Evolutionary conservation across 2,888 invertebrate species (phyloP).

Genomic region (Dolichomitus sp.): DNA sequence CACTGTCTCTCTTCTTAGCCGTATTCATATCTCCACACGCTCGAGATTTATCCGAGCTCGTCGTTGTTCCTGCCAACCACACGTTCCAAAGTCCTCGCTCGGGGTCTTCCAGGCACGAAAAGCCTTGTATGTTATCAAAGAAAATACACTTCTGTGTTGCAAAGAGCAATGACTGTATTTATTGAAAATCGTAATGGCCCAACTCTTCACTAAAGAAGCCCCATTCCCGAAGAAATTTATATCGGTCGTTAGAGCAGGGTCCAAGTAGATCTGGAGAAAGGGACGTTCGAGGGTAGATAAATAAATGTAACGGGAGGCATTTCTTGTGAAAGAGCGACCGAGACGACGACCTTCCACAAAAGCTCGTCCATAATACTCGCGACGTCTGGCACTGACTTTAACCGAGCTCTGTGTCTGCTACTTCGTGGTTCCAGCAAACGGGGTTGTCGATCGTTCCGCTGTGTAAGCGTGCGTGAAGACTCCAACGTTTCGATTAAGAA

Average conservation of each 20-base stretch:
- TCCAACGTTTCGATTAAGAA: not conserved
- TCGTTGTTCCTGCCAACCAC: slow-evolving; percentile 12
- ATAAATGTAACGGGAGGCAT: slow-evolving; percentile 78
- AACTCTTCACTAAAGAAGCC: not conserved
- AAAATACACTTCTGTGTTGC: not conserved
- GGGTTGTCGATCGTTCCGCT: slow-evolving; percentile 5
- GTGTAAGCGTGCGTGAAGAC: slow-evolving; percentile 14
- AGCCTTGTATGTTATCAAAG: slow-evolving; percentile 15
- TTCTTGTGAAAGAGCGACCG: slow-evolving; percentile 64
- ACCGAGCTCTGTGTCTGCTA: slow-evolving; percentile 63
- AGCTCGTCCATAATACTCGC: slow-evolving; percentile 81
- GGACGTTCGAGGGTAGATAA: slow-evolving; percentile 73
- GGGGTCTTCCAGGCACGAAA: slow-evolving; percentile 9
- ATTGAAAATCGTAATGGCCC: not conserved
- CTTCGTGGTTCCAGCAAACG: slow-evolving; percentile 5
- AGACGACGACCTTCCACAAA: slow-evolving; percentile 39
- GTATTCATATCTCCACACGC: not conserved
- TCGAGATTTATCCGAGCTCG: slow-evolving; percentile 38
- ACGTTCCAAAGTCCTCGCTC: slow-evolving; percentile 8
- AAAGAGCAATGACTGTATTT: not conserved
- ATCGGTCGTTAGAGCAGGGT: slow-evolving; percentile 75
- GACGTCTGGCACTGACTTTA: slow-evolving; percentile 81
- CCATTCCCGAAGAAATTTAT: slow-evolving; percentile 76
- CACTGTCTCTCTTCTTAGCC: slow-evolving; percentile 6
- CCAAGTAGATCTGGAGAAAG: slow-evolving; percentile 60